phyloP scores from a whole-genome alignment of 2,888 invertebrate species.

The Heliconius hortense region DNA sequence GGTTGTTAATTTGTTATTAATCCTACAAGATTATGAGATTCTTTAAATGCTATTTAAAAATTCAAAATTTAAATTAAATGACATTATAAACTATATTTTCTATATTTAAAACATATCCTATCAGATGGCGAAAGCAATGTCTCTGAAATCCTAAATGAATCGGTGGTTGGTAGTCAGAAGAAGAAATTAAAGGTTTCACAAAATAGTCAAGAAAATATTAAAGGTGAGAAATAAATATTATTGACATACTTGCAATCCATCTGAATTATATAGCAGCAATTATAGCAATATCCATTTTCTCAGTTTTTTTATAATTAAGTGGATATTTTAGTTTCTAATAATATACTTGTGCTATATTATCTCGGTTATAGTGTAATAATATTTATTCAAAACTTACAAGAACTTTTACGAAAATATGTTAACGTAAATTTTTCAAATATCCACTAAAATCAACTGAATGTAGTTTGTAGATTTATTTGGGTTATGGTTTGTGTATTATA shows the following conservation, averaged over 20 bases:
- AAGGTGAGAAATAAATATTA: slow-evolving; percentile 24
- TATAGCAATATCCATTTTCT: too few relatives aligned
- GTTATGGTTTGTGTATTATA: not conserved
- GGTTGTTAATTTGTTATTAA: not conserved
- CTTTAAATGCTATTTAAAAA: not conserved
- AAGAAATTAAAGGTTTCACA: slow-evolving; percentile 36
- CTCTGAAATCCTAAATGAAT: slow-evolving; percentile 23
- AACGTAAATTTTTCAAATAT: too few relatives aligned
- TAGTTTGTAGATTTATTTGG: not conserved
- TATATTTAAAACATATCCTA: not conserved
- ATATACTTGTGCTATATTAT: too few relatives aligned
- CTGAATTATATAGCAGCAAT: too few relatives aligned
- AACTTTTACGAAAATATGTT: too few relatives aligned
- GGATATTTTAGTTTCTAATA: too few relatives aligned
- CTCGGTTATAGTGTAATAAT: too few relatives aligned
- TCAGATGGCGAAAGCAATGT: slow-evolving; percentile 14
- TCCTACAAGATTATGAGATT: not conserved
- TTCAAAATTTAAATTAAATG: too few relatives aligned
- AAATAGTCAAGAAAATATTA: slow-evolving; percentile 20
- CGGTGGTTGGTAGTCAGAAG: slow-evolving; percentile 29
- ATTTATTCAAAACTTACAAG: too few relatives aligned
- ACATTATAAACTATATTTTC: too few relatives aligned
- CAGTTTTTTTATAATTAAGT: too few relatives aligned
- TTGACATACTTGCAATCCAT: not conserved
- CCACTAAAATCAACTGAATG: too few relatives aligned